These are phyloP conservation scores for Pimephales promelas DNA, from an alignment of 2,113 vertebrate genomes.

Conservation along the genomic window DNA sequence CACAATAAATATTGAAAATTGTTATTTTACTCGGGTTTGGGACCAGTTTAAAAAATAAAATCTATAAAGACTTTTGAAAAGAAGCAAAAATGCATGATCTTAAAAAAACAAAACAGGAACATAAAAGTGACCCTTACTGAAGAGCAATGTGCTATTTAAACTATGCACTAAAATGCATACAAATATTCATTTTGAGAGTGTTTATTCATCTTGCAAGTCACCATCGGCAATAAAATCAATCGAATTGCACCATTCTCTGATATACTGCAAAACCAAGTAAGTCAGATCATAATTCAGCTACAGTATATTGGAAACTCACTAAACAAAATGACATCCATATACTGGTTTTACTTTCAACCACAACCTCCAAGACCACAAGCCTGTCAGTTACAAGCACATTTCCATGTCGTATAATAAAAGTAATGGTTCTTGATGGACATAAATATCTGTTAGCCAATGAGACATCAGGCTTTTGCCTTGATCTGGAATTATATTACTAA, in stretches of 20 bases:
- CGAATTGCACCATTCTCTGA: neutral
- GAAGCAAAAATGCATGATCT: too few relatives aligned
- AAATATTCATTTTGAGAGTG: neutral
- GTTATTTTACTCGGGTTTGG: neutral
- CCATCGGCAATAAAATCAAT: neutral
- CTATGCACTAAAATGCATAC: neutral
- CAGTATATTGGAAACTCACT: neutral
- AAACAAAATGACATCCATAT: neutral
- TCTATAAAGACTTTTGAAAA: neutral
- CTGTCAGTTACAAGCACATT: constrained; percentile 21
- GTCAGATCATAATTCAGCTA: neutral
- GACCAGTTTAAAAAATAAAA: neutral
- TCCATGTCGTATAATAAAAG: constrained; percentile 16
- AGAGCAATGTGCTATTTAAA: too few relatives aligned
- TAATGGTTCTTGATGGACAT: constrained; percentile 5
- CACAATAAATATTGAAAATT: neutral
- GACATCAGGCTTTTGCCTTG: neutral
- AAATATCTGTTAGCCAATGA: constrained; percentile 13
- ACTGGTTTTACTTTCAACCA: constrained; percentile 15
- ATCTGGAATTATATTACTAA: neutral
- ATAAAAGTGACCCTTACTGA: too few relatives aligned
- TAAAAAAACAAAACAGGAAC: too few relatives aligned
- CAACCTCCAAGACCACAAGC: constrained; percentile 5
- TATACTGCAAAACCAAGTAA: neutral
- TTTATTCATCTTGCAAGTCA: neutral